Conservation (phyloP, 2,797 vertebrate species). For the Perdix hodgsoniae region DNA sequence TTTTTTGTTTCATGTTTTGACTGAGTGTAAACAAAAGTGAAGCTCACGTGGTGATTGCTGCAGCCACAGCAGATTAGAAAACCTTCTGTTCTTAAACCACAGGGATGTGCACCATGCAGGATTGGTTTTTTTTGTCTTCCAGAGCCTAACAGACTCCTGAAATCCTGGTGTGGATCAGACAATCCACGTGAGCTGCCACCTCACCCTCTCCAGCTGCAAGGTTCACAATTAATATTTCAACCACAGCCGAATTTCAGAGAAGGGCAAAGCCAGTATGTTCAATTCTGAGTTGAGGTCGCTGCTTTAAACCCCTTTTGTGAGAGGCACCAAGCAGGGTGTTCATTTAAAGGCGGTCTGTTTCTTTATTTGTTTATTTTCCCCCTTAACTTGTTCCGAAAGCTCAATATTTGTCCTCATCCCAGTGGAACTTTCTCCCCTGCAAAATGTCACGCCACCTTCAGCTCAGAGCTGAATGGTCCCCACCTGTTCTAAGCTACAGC, state of each 20-base stretch:
- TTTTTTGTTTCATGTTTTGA: neutral
- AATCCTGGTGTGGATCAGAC: neutral
- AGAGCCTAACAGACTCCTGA: neutral
- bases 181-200: neutral
- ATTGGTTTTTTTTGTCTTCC: accelerated
- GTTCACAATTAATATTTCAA: neutral
- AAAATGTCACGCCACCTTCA: neutral
- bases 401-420: neutral
- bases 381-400: neutral
- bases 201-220: neutral
- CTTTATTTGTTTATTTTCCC: neutral
- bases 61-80: neutral
- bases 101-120: accelerated
- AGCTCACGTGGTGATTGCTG: neutral
- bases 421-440: neutral
- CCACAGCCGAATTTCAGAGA: neutral
- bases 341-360: neutral
- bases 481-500: accelerated
- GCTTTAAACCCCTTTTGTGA: neutral
- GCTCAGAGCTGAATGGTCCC: neutral
- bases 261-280: neutral
- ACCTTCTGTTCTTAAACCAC: neutral
- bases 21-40: neutral
- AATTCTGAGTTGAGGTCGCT: neutral
- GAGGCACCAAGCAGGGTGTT: neutral